Base-by-base conservation (phyloP, 2,888 invertebrate species). In the Theristus sp. region DNA sequence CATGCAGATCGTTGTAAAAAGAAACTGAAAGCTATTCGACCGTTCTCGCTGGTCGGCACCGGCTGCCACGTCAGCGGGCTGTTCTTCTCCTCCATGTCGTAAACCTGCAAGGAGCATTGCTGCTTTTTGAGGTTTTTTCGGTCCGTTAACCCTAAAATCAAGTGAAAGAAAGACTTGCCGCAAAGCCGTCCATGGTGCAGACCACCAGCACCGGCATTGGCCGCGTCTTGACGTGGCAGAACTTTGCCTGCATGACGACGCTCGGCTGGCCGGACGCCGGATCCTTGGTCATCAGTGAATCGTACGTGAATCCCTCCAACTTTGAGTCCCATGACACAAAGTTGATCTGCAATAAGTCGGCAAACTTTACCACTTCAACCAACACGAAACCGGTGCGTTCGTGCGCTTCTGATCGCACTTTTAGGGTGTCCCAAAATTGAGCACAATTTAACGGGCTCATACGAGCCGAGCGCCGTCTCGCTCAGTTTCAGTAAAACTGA, bases 231-330 rank as follows among this genome's bases (percentile, higher is more conserved):
- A 49, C 24, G 25, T 3, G 10, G 29, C 30, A 28, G 58, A 59
- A 61, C 38, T 59, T 58, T 1, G 28, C 61, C 58, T 49, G 49
- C 49, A 30, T 52, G 29, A 46, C 57, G 20, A n/a, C 30, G 25
- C 13, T 22, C 2, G 24, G 29, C 1, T 1, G 2, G 25, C 25
- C 53, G 25, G 1, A 38, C 17, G 49, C 24, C 22, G 59, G 62
- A 28, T 62, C 60, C 27, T 46, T 55, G 27, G 28, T n/a, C n/a
- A 31, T n/a, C 22, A 62, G 28, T 38, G 17, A 2, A 25, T 56
- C 59, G 30, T 62, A 29, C 22, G 56, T 22, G 56, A 59, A 56
- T 6, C 62, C 62, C 59, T 62, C 62, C 29, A 62, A 20, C 28
- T 52, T 55, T 17, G 24, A 26, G 55, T 62, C 62, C 62, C 62